Evolutionary conservation across 1,140 invertebrate genomes (phyloP), one percentile per base, ranked within the genome.

Genomic region (Musca domestica): DNA sequence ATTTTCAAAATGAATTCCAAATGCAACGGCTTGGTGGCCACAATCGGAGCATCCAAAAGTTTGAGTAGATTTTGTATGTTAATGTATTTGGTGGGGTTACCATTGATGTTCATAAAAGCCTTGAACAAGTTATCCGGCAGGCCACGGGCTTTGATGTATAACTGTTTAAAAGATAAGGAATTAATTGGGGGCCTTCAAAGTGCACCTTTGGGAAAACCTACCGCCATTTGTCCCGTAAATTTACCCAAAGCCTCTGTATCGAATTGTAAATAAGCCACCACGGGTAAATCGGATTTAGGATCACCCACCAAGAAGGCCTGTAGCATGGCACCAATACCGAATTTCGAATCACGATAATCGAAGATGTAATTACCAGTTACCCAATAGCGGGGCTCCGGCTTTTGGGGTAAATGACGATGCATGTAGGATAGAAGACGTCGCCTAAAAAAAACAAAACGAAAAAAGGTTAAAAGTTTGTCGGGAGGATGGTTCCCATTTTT

Each of bases 291-390:
- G 14, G 87, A 88, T 41, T 77, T 73, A 25, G 85, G 84, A 77
- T 88, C 87, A 2, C 86, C 87, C n/a, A 89, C 84, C 2, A 87
- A 74, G 22, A 88, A 81, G 23, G 83, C 82, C 70, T 89, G 86
- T 19, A 88, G 71, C 76, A 88, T 83, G 0, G 85, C 83, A 3
- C 87, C 87, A 69, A 87, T 87, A 68, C 86, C 86, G 47, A 86
- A 83, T 54, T 84, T 83, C 12, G 80, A 82, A 72, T 89, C 87
- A 70, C 86, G 84, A 74, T 87, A 88, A 71, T 89, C 88, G 67
- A 88, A 82, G 56, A 89, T 76, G 71, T 89, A 88, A 74, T 89
- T 88, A 22, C 88, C 88, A 6, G 88, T 88, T 15, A 86, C 81
- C 80, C 87, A 85, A 61, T 84, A 83, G 47, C 85, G 74, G 17